phyloP scores from a whole-genome alignment of 2,797 vertebrate genomes.

The Tiaroga cobitis region DNA sequence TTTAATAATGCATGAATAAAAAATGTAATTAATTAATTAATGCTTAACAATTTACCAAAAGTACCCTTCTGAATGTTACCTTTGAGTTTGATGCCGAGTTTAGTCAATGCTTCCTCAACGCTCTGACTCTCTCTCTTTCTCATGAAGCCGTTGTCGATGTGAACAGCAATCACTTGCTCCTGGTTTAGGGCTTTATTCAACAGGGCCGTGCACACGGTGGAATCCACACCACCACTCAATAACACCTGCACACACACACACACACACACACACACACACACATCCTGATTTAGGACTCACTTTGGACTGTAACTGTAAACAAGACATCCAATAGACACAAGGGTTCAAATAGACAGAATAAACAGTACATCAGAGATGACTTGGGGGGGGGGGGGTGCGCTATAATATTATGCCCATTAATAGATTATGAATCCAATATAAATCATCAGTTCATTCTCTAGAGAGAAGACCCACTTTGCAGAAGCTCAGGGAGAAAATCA shows the following conservation, averaged over 20 bases:
- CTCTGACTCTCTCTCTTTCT: slow-evolving; percentile 95
- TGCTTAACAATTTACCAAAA: background rate
- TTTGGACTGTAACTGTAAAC: background rate
- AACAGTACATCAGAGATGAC: background rate
- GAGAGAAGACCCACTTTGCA: slow-evolving; percentile 71
- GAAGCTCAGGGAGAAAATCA: slow-evolving; percentile 58
- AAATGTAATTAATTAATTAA: background rate
- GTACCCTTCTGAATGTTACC: slow-evolving; percentile 70
- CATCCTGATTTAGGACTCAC: background rate
- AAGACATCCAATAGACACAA: background rate
- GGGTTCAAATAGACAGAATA: background rate
- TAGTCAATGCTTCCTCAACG: slow-evolving; percentile 96
- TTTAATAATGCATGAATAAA: background rate
- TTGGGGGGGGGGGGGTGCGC: background rate
- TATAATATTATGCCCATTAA: background rate
- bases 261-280: background rate
- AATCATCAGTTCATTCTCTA: slow-evolving; percentile 55
- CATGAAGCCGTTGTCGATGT: slow-evolving; percentile 99
- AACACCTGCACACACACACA: slow-evolving; percentile 81
- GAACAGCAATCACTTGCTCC: slow-evolving; percentile 96
- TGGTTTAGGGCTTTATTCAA: slow-evolving; percentile 93
- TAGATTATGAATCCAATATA: slow-evolving; percentile 36
- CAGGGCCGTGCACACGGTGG: slow-evolving; percentile 96
- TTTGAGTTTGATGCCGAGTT: slow-evolving; percentile 96
- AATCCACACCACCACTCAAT: slow-evolving; percentile 97